Evolutionary conservation across 2,797 vertebrate species (phyloP), one percentile per base, ranked within the genome.

Genomic region (Somateria mollissima): DNA sequence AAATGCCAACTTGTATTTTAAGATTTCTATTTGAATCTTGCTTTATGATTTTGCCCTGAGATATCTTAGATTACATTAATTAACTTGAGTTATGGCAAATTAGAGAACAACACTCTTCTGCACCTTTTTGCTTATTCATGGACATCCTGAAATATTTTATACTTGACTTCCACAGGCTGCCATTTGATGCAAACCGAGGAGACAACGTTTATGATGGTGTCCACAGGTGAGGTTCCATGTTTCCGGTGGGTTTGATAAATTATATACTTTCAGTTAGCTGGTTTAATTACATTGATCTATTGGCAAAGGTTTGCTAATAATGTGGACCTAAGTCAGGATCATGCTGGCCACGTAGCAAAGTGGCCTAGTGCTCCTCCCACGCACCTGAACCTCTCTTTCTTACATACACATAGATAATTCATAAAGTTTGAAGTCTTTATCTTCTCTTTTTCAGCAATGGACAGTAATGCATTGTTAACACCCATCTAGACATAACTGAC

Each of bases 201-300:
- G 78, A 74, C 64, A 62, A 87, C 92, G 80, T 94, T 88, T 69
- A 92, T 91, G 84, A 86, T 5, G 2, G 73, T 77, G 89, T 77
- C 84, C 90, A 95, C 77, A 88, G 77, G 81, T 92, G 79, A 94
- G 86, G 62, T 86, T 78, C 81, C 58, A 20, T 27, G 45, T 74
- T 95, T 94, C 92, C 9, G 10, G 73, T 91, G 76, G 82, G 80
- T 90, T 19, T 95, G 92, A 96, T 65, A 84, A 95, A 96, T 94
- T 60, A 86, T 5, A 3, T 78, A 76, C 89, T 93, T 95, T 82
- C 60, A 94, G 94, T 93, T 96, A 96, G 96, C 89, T 76, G 58
- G 90, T 94, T 96, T 97, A 96, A 95, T 96, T 96, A 97, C 89
- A 76, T 77, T 96, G 96, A 96, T 96, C 93, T 96, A 96, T 94